These are phyloP conservation scores for Aleiodes alternator DNA, from an alignment of 2,888 invertebrate genomes.

Conservation along the genomic window DNA sequence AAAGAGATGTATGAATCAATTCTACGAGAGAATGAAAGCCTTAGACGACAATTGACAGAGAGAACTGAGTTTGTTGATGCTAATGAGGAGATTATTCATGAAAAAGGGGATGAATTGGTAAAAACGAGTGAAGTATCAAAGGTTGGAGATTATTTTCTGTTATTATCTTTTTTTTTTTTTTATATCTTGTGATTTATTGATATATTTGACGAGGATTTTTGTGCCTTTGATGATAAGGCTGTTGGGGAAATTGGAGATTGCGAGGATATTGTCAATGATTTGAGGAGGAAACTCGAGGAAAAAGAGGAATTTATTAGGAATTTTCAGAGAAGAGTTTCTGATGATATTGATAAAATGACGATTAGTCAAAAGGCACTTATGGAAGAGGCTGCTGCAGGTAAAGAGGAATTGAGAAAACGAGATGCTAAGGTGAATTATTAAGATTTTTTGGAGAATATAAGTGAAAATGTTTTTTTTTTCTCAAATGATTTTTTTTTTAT, in stretches of 20 bases:
- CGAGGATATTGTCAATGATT: slow-evolving; percentile 47
- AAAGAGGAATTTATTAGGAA: slow-evolving; percentile 57
- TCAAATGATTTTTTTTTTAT: no score
- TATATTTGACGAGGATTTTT: background rate
- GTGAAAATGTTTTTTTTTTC: background rate
- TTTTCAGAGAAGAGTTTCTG: slow-evolving; percentile 48
- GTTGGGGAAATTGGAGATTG: background rate
- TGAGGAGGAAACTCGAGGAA: slow-evolving; percentile 59
- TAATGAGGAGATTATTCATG: slow-evolving; percentile 1
- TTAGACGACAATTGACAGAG: slow-evolving; percentile 4
- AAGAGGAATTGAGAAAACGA: slow-evolving; percentile 58
- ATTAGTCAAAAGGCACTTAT: slow-evolving; percentile 55
- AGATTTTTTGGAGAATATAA: background rate
- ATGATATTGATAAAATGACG: slow-evolving; percentile 58
- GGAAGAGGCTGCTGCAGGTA: slow-evolving; percentile 57
- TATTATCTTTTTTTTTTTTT: no score
- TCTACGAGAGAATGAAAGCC: slow-evolving; percentile 20
- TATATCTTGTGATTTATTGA: background rate
- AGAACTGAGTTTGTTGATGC: background rate
- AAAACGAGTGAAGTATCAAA: slow-evolving; percentile 7
- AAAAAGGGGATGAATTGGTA: background rate
- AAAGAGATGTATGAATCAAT: slow-evolving; percentile 18
- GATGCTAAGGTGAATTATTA: slow-evolving; percentile 59
- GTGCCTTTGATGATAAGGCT: background rate
- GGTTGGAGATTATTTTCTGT: background rate